Evolutionary conservation across 2,797 vertebrate genomes (phyloP).

Genomic region (Sebastes diaconus): DNA sequence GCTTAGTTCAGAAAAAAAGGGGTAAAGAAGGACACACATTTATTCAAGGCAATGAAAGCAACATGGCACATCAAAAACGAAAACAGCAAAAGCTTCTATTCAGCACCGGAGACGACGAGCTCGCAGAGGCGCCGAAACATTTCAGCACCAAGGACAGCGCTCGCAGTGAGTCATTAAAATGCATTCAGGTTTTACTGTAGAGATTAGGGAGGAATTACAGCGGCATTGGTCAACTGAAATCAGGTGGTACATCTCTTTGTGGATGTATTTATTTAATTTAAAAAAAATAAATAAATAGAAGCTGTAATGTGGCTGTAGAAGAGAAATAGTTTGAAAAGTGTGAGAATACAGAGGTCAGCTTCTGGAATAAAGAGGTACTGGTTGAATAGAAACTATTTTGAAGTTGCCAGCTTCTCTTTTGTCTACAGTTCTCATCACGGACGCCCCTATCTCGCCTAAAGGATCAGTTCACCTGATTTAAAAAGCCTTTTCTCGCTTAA

Average conservation of each 20-base stretch:
- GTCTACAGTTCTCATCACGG: background rate
- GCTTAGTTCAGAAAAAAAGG: slow-evolving; percentile 28
- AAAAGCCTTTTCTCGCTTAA: background rate
- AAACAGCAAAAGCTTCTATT: slow-evolving; percentile 30
- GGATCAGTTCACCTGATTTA: background rate
- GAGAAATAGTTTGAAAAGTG: background rate
- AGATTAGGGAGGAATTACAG: background rate
- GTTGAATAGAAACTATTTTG: background rate
- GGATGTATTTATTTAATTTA: background rate
- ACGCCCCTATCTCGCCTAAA: background rate
- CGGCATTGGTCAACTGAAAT: background rate
- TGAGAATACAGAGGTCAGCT: background rate
- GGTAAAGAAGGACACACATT: slow-evolving; percentile 2
- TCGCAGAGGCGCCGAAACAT: background rate
- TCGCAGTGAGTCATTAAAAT: background rate
- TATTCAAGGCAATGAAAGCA: slow-evolving; percentile 39
- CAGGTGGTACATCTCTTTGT: background rate
- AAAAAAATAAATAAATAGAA: background rate
- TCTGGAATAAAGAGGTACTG: background rate
- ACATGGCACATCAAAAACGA: slow-evolving; percentile 24
- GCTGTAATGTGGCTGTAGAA: background rate
- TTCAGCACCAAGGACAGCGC: slow-evolving; percentile 48
- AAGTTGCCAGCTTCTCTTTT: background rate
- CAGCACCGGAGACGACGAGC: background rate
- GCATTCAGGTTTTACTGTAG: background rate